A percentile compares a stretch with the other conserved stretches of the same genome.
Conservation (phyloP, 2,888 invertebrate species). For the Taenaris catops region DNA sequence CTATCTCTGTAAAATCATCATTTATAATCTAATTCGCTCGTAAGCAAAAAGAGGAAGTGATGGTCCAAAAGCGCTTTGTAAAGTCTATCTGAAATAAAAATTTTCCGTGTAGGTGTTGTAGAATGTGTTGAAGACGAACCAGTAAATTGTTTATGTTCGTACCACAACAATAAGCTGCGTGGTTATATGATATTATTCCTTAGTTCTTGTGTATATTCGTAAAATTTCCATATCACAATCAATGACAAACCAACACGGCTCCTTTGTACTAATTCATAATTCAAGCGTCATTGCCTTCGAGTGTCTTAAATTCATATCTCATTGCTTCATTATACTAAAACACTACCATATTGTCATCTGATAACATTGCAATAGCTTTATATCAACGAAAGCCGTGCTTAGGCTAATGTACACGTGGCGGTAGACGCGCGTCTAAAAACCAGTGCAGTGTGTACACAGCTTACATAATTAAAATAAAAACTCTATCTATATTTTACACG, state of each 20-base stretch:
- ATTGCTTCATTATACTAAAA: slow-evolving; percentile 29
- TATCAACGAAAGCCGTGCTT: slow-evolving; percentile 33
- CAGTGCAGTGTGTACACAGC: slow-evolving; percentile 9
- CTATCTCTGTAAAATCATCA: too few relatives aligned
- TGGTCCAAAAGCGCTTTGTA: too few relatives aligned
- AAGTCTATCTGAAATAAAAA: too few relatives aligned
- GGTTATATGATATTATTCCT: too few relatives aligned
- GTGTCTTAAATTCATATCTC: slow-evolving; percentile 28
- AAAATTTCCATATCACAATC: too few relatives aligned
- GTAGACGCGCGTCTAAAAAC: slow-evolving; percentile 12
- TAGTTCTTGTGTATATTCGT: too few relatives aligned
- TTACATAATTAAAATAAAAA: slow-evolving; percentile 14
- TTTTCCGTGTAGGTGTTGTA: too few relatives aligned
- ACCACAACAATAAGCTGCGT: too few relatives aligned
- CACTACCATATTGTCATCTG: slow-evolving; percentile 60
- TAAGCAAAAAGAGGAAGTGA: too few relatives aligned
- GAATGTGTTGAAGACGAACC: too few relatives aligned
- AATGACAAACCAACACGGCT: slow-evolving; percentile 29
- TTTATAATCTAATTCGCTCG: too few relatives aligned
- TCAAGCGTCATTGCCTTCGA: slow-evolving; percentile 43
- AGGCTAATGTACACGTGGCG: slow-evolving; percentile 23
- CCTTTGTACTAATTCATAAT: slow-evolving; percentile 18
- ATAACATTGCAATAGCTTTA: slow-evolving; percentile 38
- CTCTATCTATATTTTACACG: slow-evolving; percentile 18
- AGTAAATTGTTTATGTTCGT: too few relatives aligned